Evolutionary conservation across 2,113 vertebrate genomes (phyloP).

Genomic region (Excalfactoria chinensis): DNA sequence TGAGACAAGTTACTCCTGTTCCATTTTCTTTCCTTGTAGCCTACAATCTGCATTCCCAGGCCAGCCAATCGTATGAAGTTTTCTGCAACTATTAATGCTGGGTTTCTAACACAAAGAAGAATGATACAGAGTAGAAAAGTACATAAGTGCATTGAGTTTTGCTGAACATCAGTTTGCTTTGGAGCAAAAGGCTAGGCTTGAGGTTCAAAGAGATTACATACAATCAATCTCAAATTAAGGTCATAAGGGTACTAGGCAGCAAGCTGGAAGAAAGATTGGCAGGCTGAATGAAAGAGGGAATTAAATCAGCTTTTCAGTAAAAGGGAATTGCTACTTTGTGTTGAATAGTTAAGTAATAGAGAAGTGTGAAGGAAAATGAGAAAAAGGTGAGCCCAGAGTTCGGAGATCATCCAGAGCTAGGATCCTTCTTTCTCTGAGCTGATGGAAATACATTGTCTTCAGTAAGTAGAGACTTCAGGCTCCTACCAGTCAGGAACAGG

Average conservation of each 20-base stretch:
- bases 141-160: not conserved
- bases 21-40: not conserved
- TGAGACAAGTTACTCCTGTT: not conserved
- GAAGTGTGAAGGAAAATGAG: not conserved
- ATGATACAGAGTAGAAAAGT: not conserved
- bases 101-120: not conserved
- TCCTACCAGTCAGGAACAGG: not conserved
- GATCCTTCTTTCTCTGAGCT: not conserved
- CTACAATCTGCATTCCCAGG: not conserved
- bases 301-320: constrained; percentile 22
- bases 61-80: not conserved
- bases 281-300: constrained; percentile 45
- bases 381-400: constrained; percentile 18
- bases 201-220: constrained; percentile 7
- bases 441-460: not conserved
- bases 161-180: not conserved
- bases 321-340: constrained; percentile 49
- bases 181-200: not conserved
- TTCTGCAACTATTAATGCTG: not conserved
- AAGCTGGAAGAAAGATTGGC: constrained; percentile 26
- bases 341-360: constrained; percentile 42
- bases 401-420: not conserved
- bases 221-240: constrained; percentile 39
- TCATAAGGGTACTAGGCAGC: not conserved
- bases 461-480: not conserved